These are phyloP conservation scores for Drosophila leonis DNA, from an alignment of 2,888 invertebrate species.

Conservation along the genomic window DNA sequence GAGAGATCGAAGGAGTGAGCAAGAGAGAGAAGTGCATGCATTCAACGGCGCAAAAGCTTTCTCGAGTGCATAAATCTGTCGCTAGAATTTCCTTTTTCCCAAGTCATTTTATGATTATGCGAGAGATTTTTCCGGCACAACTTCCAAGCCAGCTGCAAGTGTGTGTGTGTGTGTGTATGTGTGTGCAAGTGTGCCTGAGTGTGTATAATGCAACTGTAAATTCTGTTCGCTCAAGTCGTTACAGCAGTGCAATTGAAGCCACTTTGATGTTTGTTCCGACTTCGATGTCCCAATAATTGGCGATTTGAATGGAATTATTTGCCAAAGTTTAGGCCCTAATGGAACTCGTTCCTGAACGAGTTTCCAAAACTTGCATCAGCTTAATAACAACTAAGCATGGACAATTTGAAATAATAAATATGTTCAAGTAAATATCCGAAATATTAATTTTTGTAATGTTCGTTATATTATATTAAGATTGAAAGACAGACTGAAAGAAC, in stretches of 20 bases:
- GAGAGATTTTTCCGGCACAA: conserved; percentile 77
- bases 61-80: conserved; percentile 76
- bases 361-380: conserved; percentile 9
- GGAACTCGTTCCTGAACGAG: conserved; percentile 19
- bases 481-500: not conserved
- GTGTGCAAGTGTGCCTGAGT: conserved; percentile 22
- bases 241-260: conserved; percentile 62
- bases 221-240: conserved; percentile 61
- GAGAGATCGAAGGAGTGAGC: too few relatives aligned
- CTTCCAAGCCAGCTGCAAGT: conserved; percentile 51
- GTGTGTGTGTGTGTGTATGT: conserved; percentile 14
- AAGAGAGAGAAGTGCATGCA: conserved; percentile 17
- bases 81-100: conserved; percentile 73
- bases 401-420: not conserved
- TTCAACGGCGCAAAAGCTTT: conserved; percentile 75
- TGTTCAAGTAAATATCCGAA: not conserved
- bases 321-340: conserved; percentile 29
- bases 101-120: conserved; percentile 80
- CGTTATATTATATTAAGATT: not conserved
- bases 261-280: conserved; percentile 71
- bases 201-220: conserved; percentile 74
- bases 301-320: conserved; percentile 42
- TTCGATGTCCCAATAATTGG: conserved; percentile 66
- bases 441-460: not conserved
- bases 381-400: not conserved